Evolutionary conservation across 2,888 invertebrate genomes (phyloP).

Genomic region (Melieria omissa): DNA sequence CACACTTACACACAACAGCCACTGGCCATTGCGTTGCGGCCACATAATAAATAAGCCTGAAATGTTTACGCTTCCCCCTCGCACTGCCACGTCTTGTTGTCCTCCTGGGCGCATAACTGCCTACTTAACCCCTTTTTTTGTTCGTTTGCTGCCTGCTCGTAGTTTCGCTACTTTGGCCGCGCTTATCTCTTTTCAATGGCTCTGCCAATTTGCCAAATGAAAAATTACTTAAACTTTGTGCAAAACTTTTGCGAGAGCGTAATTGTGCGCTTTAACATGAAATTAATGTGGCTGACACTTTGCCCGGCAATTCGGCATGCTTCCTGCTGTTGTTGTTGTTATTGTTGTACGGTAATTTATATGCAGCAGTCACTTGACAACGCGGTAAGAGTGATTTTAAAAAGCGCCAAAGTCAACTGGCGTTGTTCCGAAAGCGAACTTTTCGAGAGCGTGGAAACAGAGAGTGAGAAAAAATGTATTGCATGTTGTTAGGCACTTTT

Average conservation of each 20-base stretch:
- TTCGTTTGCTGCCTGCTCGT: background rate
- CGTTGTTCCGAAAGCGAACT: too few relatives aligned
- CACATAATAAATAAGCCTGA: slow-evolving; percentile 24
- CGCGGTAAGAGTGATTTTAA: slow-evolving; percentile 29
- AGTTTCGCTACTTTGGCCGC: background rate
- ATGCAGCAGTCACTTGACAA: slow-evolving; percentile 17
- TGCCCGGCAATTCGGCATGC: slow-evolving; percentile 9
- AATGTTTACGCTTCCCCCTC: background rate
- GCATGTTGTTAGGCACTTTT: slow-evolving; percentile 10
- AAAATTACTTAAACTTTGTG: background rate
- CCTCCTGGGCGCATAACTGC: background rate
- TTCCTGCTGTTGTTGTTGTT: background rate
- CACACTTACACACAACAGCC: background rate
- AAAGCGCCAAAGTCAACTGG: slow-evolving; percentile 9
- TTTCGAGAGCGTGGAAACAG: too few relatives aligned
- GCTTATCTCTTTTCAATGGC: background rate
- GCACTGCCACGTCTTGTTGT: background rate
- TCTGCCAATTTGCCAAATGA: background rate
- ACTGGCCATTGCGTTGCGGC: slow-evolving; percentile 10
- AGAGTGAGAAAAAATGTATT: background rate
- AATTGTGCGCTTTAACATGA: slow-evolving; percentile 22
- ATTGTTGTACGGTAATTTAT: slow-evolving; percentile 17
- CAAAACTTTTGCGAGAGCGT: background rate
- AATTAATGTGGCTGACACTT: slow-evolving; percentile 29
- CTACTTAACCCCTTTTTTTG: background rate